Percentiles rank a stretch among this genome's conserved stretches.
These are phyloP conservation scores for Manis pentadactyla DNA, from an alignment of 2,797 vertebrate species.

Conservation along the genomic window DNA sequence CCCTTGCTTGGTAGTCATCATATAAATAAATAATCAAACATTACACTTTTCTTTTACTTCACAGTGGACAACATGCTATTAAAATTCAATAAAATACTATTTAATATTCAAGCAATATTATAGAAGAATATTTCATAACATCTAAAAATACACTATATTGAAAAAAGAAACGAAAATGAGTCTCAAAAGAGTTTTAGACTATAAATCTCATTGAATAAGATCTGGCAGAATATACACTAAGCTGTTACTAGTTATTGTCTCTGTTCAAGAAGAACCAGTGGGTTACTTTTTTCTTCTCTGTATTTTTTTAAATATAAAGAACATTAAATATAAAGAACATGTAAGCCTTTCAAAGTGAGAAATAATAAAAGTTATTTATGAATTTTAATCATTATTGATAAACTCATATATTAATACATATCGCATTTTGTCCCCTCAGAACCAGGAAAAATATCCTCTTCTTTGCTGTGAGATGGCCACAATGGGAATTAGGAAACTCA, in stretches of 20 bases:
- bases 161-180: neutral
- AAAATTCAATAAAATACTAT: constrained; percentile 23
- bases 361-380: neutral
- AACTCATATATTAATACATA: neutral
- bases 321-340: neutral
- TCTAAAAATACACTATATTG: neutral
- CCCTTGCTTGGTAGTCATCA: neutral
- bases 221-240: neutral
- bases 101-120: neutral
- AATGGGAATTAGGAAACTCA: neutral
- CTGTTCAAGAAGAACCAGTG: neutral
- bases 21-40: neutral
- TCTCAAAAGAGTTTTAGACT: neutral
- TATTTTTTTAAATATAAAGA: constrained; percentile 8
- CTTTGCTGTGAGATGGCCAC: neutral
- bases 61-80: neutral
- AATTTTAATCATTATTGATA: neutral
- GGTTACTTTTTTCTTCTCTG: neutral
- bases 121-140: neutral
- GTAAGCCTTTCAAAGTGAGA: constrained; percentile 5
- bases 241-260: neutral
- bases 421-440: neutral
- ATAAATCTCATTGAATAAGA: neutral
- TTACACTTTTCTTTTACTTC: neutral
- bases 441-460: neutral